These are phyloP conservation scores for Grallaria varia DNA, from an alignment of 2,113 vertebrate genomes.

Conservation along the genomic window DNA sequence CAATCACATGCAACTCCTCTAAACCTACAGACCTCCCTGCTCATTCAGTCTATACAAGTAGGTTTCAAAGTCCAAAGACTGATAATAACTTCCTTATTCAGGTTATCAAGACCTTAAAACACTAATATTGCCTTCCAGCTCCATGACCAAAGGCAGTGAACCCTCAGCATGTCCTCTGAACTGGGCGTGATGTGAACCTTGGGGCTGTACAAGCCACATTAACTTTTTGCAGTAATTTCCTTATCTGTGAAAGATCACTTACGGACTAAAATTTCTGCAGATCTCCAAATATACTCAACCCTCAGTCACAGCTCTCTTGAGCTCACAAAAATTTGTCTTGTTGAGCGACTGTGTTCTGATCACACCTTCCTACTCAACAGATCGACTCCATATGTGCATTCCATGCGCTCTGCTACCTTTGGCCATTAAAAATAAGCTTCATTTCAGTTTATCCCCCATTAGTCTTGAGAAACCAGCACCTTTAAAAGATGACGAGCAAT, in stretches of 20 bases:
- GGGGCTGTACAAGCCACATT: background rate
- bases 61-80: background rate
- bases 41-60: background rate
- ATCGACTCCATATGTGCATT: conserved; percentile 50
- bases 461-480: background rate
- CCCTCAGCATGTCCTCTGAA: background rate
- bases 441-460: conserved; percentile 11
- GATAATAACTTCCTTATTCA: background rate
- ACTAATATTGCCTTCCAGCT: background rate
- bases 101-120: background rate
- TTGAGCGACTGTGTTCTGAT: conserved; percentile 46
- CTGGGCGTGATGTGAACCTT: background rate
- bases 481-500: background rate
- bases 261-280: background rate
- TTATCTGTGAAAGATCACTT: background rate
- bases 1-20: background rate
- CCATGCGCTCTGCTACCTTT: conserved; percentile 6
- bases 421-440: conserved; percentile 43
- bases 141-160: background rate
- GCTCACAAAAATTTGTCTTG: conserved; percentile 22
- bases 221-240: background rate
- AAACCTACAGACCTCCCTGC: background rate
- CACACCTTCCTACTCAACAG: conserved; percentile 65
- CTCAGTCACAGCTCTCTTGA: background rate
- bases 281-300: conserved; percentile 44